Conservation (phyloP, 2,888 invertebrate species). For the Dynastes maya region DNA sequence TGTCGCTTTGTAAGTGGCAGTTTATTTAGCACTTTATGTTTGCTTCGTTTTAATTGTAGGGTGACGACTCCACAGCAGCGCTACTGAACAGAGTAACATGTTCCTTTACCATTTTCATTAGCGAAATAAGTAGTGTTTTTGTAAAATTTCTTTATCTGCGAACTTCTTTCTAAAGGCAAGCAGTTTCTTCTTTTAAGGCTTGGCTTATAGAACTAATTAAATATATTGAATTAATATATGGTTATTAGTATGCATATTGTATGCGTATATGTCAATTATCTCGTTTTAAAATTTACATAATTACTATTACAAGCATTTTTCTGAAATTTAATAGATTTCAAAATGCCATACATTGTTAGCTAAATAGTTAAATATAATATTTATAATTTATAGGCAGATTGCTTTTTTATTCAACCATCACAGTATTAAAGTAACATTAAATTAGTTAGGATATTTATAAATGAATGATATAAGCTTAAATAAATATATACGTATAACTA, state of each 20-base stretch:
- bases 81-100: background rate
- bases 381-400: too few species aligned
- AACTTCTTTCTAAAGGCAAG: constrained; percentile 3
- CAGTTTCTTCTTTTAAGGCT: background rate
- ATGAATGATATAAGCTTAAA: too few species aligned
- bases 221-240: constrained; percentile 5
- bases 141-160: background rate
- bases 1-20: constrained; percentile 23
- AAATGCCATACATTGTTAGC: background rate
- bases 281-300: background rate
- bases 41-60: constrained; percentile 29
- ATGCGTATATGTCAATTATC: constrained; percentile 3
- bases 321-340: background rate
- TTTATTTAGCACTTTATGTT: constrained; percentile 30
- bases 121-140: constrained; percentile 28
- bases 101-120: background rate
- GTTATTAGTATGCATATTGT: background rate
- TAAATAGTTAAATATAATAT: too few species aligned
- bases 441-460: too few species aligned
- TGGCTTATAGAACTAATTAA: constrained; percentile 18
- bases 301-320: constrained; percentile 2
- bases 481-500: too few species aligned
- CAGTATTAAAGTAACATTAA: too few species aligned
- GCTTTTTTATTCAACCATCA: too few species aligned
- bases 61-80: background rate